Evolutionary conservation across 1,140 invertebrate species (phyloP).

Genomic region (Coboldia fuscipes): DNA sequence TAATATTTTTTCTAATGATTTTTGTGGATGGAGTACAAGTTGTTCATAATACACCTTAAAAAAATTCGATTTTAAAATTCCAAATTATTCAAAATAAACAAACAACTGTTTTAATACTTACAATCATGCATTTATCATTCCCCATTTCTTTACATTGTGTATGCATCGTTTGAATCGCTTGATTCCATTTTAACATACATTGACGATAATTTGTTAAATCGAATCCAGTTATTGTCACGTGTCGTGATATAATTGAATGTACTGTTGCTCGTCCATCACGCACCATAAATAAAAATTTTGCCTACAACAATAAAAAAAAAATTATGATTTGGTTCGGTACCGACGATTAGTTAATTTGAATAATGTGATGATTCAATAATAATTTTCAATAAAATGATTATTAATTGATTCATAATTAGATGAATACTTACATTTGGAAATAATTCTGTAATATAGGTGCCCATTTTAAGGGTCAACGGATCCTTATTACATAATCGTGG

Average conservation of each 20-base stretch:
- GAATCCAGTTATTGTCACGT: slow-evolving; percentile 96
- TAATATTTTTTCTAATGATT: slow-evolving; percentile 78
- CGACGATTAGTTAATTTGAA: not conserved
- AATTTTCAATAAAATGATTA: too few species aligned
- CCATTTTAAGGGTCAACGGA: slow-evolving; percentile 90
- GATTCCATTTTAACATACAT: slow-evolving; percentile 91
- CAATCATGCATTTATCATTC: slow-evolving; percentile 60
- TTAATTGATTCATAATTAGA: not conserved
- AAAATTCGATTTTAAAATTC: slow-evolving; percentile 3
- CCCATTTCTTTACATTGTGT: slow-evolving; percentile 81
- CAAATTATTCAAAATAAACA: slow-evolving; percentile 3
- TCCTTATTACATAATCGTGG: slow-evolving; percentile 94
- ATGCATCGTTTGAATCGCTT: slow-evolving; percentile 86
- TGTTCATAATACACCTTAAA: slow-evolving; percentile 77
- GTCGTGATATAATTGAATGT: slow-evolving; percentile 92
- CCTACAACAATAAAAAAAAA: slow-evolving; percentile 17
- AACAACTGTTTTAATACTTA: slow-evolving; percentile 9
- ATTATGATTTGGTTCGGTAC: slow-evolving; percentile 26
- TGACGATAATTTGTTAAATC: slow-evolving; percentile 83
- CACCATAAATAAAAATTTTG: slow-evolving; percentile 97
- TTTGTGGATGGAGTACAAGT: slow-evolving; percentile 78
- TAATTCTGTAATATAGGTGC: slow-evolving; percentile 58
- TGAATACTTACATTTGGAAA: slow-evolving; percentile 39
- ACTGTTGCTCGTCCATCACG: slow-evolving; percentile 93
- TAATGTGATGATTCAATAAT: not conserved